Percentiles rank a stretch among this genome's conserved stretches.
Evolutionary conservation across 1,140 invertebrate genomes (phyloP).

Genomic region (Drosophila equinoxialis): DNA sequence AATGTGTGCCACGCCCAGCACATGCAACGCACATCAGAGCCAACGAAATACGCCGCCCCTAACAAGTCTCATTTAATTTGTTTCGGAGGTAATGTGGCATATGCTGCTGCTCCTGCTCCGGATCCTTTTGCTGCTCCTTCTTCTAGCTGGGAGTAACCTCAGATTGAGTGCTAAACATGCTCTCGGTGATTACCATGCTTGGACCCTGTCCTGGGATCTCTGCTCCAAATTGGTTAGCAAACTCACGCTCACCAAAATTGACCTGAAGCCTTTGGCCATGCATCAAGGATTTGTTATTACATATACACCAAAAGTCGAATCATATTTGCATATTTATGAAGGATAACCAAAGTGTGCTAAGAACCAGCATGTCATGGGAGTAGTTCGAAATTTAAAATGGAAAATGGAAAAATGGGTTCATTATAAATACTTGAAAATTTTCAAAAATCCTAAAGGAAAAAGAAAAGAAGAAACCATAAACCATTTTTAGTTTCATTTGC

Average conservation of each 20-base stretch:
- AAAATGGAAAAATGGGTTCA: too few relatives aligned
- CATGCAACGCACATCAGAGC: conserved; percentile 48
- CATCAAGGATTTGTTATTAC: conserved; percentile 68
- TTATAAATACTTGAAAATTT: too few relatives aligned
- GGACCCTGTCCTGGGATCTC: background rate
- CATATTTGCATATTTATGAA: conserved; percentile 78
- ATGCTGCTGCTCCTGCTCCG: conserved; percentile 26
- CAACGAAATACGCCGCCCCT: conserved; percentile 61
- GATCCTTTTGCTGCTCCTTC: background rate
- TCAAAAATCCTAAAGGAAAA: too few relatives aligned
- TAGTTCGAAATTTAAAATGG: background rate
- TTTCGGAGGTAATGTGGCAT: conserved; percentile 78
- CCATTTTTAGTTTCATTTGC: too few relatives aligned
- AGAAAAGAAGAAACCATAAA: too few relatives aligned
- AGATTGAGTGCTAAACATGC: conserved; percentile 77
- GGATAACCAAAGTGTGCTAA: conserved; percentile 58
- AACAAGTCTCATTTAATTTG: conserved; percentile 78
- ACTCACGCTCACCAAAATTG: conserved; percentile 51
- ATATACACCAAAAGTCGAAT: conserved; percentile 22
- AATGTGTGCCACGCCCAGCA: conserved; percentile 52
- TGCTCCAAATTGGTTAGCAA: conserved; percentile 13
- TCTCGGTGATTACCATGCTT: conserved; percentile 16
- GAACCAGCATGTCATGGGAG: background rate
- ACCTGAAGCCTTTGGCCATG: conserved; percentile 57
- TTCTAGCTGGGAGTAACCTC: conserved; percentile 49